phyloP scores from a whole-genome alignment of 2,888 invertebrate species.

The Noctua pronuba region DNA sequence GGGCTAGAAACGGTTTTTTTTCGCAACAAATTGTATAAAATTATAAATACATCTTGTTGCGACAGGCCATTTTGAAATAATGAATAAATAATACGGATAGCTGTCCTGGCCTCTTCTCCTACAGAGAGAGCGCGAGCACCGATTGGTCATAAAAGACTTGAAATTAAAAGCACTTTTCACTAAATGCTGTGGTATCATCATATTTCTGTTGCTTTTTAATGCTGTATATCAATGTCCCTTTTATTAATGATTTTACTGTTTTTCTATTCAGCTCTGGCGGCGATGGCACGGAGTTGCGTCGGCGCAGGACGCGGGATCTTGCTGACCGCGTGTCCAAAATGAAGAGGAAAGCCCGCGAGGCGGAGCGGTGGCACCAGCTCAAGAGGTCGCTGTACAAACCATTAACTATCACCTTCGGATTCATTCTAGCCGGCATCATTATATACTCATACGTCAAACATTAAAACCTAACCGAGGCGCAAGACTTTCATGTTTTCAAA shows the following conservation, averaged over 20 bases:
- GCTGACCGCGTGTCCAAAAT: conserved; percentile 86
- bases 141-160: neutral
- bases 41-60: neutral
- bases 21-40: neutral
- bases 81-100: neutral
- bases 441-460: conserved; percentile 91
- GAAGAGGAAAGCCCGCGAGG: conserved; percentile 92
- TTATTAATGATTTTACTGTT: neutral
- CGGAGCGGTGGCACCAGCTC: conserved; percentile 93
- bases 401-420: conserved; percentile 93
- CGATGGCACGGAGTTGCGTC: conserved; percentile 72
- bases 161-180: neutral
- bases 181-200: neutral
- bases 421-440: conserved; percentile 92
- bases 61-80: neutral
- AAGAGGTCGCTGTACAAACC: conserved; percentile 95
- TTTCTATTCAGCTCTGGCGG: conserved; percentile 51
- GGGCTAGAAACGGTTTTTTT: neutral
- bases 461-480: conserved; percentile 64
- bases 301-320: conserved; percentile 78
- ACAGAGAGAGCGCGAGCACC: neutral
- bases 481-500: conserved; percentile 20
- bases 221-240: neutral
- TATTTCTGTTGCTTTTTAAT: neutral
- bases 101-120: neutral